Base-by-base conservation (phyloP, 2,888 invertebrate species). In the Pristionchus arcanus region DNA sequence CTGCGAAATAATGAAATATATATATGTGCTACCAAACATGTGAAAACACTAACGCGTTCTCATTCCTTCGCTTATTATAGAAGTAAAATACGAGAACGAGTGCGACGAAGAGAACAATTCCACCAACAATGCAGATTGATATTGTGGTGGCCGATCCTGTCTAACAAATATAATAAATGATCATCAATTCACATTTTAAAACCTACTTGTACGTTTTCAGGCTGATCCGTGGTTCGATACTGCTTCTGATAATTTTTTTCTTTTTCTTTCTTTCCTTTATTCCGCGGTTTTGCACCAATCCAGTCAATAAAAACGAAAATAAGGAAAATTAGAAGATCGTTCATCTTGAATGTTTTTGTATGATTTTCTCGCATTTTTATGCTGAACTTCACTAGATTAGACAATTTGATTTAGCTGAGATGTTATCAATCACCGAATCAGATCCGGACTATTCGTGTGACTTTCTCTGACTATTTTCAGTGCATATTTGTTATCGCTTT, bases 401-500 rank as follows among this genome's bases (percentile, higher is more conserved):
- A 25, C 4, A n/a, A 63, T 63, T 25, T 63, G 2, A 63, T 63
- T 59, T 21, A 63, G 5, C 25, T 2, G 25, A 5, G n/a, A 63
- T 63, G 25, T n/a, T n/a, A 63, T 63, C 63, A n/a, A 25, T n/a
- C 63, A 63, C 11, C 25, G 31, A 71, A 71, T 71, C 31, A 19
- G 31, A 71, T 31, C 31, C 63, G 31, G 15, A 31, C 68, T 19
- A 11, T 63, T n/a, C 63, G 63, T 63, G 63, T 63, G 25, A 63
- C 63, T 63, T 63, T 63, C 63, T n/a, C 74, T 31, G 74, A 34
- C 31, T 74, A 37, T 74, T 74, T 74, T 74, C 37, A 74, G 74
- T 37, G 37, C 11, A 34, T 13, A 74, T 74, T 74, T 74, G 74
- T 74, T 37, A 74, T 74, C 74, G 34, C 74, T 74, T 74, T 37